Evolutionary conservation across 2,113 vertebrate genomes (phyloP).

Genomic region (Colinus virginianus): DNA sequence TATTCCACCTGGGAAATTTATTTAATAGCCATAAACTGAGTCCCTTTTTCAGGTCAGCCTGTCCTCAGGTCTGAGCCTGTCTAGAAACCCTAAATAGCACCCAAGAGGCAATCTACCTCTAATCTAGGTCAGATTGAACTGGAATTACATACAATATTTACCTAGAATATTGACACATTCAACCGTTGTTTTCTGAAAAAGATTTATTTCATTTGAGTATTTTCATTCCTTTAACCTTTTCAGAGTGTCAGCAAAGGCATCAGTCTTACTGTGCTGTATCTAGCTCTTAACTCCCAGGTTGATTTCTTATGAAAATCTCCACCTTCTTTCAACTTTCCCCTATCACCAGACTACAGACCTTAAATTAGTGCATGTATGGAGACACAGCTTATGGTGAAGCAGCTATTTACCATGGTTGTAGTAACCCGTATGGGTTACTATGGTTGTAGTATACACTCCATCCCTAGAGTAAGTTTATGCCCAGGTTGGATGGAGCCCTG

Average conservation of each 20-base stretch:
- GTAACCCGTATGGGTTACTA: too few species aligned
- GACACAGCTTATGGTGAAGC: neutral
- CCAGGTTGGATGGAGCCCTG: too few species aligned
- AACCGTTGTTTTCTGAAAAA: neutral
- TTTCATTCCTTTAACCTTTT: neutral
- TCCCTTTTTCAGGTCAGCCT: neutral
- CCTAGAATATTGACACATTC: neutral
- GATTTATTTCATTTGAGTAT: neutral
- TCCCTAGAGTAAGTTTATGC: too few species aligned
- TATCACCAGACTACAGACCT: neutral
- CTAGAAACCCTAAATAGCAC: neutral
- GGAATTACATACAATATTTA: neutral
- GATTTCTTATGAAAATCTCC: rapidly evolving
- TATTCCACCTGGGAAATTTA: neutral
- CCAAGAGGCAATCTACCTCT: neutral
- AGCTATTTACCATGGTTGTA: neutral
- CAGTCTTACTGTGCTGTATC: rapidly evolving
- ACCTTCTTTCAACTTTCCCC: neutral
- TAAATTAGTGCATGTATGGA: neutral
- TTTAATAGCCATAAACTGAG: neutral
- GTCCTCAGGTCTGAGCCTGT: neutral
- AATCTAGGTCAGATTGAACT: neutral
- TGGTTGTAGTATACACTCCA: too few species aligned
- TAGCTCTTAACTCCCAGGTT: neutral
- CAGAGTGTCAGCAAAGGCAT: neutral